Evolutionary conservation across 1,140 invertebrate genomes (phyloP).

Genomic region (silkworm (Bombyx mori)): ASM3026992v2 NC_085133.1:4095001-4095500

Average conservation of each 20-base stretch:
- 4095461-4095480: constrained; percentile 67
- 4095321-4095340: background rate
- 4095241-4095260: no score
- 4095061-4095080: constrained; percentile 67
- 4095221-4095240: constrained; percentile 13
- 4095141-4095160: constrained; percentile 63
- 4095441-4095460: constrained; percentile 47
- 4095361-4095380: no score
- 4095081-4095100: constrained; percentile 72
- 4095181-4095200: constrained; percentile 49
- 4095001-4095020: constrained; percentile 70
- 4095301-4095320: background rate
- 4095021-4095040: constrained; percentile 50
- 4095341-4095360: background rate
- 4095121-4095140: constrained; percentile 71
- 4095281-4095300: no score
- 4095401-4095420: no score
- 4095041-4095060: constrained; percentile 61
- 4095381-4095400: no score
- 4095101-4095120: constrained; percentile 67
- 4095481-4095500: constrained; percentile 58
- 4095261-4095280: no score
- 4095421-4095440: constrained; percentile 29
- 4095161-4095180: constrained; percentile 49
- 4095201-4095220: constrained; percentile 11